Percentiles rank a stretch among this genome's conserved stretches.
Evolutionary conservation across 2,888 invertebrate genomes (phyloP).

Genomic region (Sylvicola cinctus): DNA sequence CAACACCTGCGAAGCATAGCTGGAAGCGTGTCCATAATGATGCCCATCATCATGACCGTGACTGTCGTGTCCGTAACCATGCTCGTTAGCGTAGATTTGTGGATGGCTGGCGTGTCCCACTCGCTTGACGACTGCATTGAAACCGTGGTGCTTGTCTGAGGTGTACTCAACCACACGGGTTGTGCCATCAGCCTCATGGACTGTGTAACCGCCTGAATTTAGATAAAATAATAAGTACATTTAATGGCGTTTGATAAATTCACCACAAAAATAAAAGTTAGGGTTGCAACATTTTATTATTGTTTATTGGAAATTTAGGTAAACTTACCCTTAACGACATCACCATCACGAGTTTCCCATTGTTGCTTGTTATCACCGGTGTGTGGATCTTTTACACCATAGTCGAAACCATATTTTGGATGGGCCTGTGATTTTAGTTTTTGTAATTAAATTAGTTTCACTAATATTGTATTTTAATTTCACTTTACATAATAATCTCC

Average conservation of each 20-base stretch:
- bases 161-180: conserved; percentile 29
- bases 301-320: background rate
- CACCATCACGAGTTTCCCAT: conserved; percentile 30
- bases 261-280: background rate
- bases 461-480: no score
- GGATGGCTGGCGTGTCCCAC: conserved; percentile 19
- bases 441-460: background rate
- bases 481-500: conserved; percentile 3
- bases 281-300: no score
- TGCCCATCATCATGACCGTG: conserved; percentile 3
- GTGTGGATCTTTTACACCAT: conserved; percentile 28
- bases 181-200: conserved; percentile 29
- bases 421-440: conserved; percentile 13
- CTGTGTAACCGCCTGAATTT: conserved; percentile 20
- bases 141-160: conserved; percentile 28
- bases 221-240: background rate
- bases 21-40: background rate
- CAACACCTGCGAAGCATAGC: background rate
- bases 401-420: conserved; percentile 27
- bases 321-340: conserved; percentile 24
- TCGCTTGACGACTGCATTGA: conserved; percentile 29
- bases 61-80: conserved; percentile 4
- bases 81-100: conserved; percentile 4
- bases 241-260: background rate
- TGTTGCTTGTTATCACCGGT: conserved; percentile 29